Conservation (phyloP, 2,797 vertebrate species). For the Enteromius anoplus region DNA sequence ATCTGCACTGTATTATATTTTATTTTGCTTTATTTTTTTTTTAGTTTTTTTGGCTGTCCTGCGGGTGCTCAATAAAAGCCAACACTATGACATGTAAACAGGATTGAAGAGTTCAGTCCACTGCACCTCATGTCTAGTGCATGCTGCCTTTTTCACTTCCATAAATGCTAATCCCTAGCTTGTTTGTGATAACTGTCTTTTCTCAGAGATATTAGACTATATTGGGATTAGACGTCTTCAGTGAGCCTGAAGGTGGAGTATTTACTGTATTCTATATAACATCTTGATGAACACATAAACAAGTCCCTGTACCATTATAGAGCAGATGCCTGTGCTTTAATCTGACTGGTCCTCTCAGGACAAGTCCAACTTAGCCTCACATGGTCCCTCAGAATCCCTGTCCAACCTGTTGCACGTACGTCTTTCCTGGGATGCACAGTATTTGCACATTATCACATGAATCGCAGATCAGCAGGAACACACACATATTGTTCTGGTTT, state of each 20-base stretch:
- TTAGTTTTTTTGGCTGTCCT: conserved; percentile 12
- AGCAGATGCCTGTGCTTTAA: conserved; percentile 51
- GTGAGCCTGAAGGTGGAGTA: neutral
- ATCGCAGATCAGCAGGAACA: conserved; percentile 5
- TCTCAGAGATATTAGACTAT: neutral
- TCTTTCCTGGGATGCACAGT: conserved; percentile 18
- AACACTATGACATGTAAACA: conserved; percentile 51
- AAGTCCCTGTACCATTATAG: conserved; percentile 21
- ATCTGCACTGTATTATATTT: conserved; percentile 17
- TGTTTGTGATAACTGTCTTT: neutral
- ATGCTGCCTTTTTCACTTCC: conserved; percentile 1
- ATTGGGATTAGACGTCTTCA: neutral
- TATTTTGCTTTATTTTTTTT: neutral
- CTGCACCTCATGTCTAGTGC: neutral
- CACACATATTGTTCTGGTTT: no score
- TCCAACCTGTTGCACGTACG: conserved; percentile 17
- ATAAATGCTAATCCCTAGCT: neutral
- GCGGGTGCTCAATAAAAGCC: conserved; percentile 30
- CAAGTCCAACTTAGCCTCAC: conserved; percentile 46
- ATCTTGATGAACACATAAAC: conserved; percentile 29
- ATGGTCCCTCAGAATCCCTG: conserved; percentile 45
- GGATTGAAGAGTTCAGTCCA: conserved; percentile 18
- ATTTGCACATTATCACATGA: conserved; percentile 16
- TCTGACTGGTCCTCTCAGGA: conserved; percentile 45
- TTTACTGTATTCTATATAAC: neutral